phyloP scores from a whole-genome alignment of 2,888 invertebrate genomes.

The Heliconius ismenius region DNA sequence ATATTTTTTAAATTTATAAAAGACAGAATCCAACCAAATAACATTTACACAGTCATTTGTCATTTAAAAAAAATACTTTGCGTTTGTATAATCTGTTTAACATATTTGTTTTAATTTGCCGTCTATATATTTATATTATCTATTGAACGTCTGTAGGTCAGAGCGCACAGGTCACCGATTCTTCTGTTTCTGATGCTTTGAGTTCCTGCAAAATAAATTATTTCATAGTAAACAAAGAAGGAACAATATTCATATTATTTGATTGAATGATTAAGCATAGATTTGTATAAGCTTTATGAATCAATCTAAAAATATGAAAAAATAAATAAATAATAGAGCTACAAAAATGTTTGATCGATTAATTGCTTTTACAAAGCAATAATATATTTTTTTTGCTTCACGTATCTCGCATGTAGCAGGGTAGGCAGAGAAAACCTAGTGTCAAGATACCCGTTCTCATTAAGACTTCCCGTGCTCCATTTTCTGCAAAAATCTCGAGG shows the following conservation, averaged over 20 bases:
- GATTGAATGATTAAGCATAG: background rate
- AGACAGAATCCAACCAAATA: background rate
- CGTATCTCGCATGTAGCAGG: too few species aligned
- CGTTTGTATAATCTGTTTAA: background rate
- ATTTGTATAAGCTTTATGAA: background rate
- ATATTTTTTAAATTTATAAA: background rate
- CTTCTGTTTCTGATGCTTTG: conserved; percentile 38
- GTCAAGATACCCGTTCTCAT: too few species aligned
- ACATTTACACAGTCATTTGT: conserved; percentile 10
- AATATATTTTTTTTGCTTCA: too few species aligned
- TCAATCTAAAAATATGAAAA: background rate
- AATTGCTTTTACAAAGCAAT: too few species aligned
- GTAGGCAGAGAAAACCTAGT: too few species aligned
- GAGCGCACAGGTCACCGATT: conserved; percentile 50
- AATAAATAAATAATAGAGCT: background rate
- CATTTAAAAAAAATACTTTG: background rate
- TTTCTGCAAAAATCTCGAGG: too few species aligned
- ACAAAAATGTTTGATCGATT: too few species aligned
- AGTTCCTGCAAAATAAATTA: conserved; percentile 36
- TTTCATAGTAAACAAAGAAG: background rate
- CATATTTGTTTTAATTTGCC: background rate
- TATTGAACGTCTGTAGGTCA: conserved; percentile 46
- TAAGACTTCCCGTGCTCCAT: too few species aligned
- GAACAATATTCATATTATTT: background rate
- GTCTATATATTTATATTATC: background rate